Evolutionary conservation across 2,113 vertebrate species (phyloP), one percentile per base, ranked within the genome.

Genomic region (Fregetta grallaria): DNA sequence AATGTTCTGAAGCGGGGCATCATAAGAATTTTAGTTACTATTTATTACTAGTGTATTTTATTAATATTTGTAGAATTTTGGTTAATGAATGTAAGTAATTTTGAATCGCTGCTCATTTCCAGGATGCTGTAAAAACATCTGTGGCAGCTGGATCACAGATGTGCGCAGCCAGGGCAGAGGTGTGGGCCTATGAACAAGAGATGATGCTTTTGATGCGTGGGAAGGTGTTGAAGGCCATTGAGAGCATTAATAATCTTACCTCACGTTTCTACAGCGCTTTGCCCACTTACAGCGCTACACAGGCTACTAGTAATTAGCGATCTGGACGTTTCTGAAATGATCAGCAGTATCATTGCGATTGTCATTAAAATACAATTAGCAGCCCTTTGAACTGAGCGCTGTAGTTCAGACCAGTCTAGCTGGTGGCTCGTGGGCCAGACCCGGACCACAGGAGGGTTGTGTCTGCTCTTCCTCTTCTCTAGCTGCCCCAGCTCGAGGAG

Each of bases 351-450:
- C 68, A 84, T 56, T 89, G 89, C 89, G 74, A 86, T 52, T 45
- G 40, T 56, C 88, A 67, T 89, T 93, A 87, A 75, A 61, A 38
- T n/a, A 81, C 70, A 92, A 94, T 76, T 85, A 94, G 80, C 61
- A 74, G 44, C 83, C 34, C 67, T 92, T 88, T 66, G 59, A 94
- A 63, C 34, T 5, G 42, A 90, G 45, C 1, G 4, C 59, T 75
- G 79, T 40, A 15, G 7, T 71, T 92, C 47, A 22, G 18, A 49
- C 18, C 40, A 42, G 58, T 44, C 77, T 90, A 78, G 91, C 21
- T 55, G 80, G 66, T 42, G 77, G 83, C 77, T 88, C 3, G 14
- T 23, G 34, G 58, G 86, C n/a, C 70, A 49, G 86, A 52, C 22
- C 58, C 32, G 67, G 47, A 82, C 79, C 92, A 49, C 67, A 62